Conservation (phyloP, 2,797 vertebrate genomes). For the Microcaecilia unicolor region DNA sequence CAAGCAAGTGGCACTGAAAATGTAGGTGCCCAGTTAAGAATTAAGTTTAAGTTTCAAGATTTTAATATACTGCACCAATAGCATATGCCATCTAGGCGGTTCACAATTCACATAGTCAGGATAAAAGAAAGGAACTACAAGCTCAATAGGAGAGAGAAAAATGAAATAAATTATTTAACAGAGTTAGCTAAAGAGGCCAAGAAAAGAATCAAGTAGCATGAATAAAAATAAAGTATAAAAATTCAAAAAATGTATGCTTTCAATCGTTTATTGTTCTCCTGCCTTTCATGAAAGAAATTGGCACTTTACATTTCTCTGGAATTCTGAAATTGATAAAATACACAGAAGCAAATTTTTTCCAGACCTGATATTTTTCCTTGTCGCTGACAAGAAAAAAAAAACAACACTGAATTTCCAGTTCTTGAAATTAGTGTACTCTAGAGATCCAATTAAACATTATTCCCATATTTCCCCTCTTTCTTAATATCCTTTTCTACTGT, state of each 20-base stretch:
- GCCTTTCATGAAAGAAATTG: constrained; percentile 15
- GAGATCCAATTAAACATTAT: constrained; percentile 48
- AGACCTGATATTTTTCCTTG: constrained; percentile 33
- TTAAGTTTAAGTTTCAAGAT: too few relatives aligned
- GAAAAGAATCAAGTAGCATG: too few relatives aligned
- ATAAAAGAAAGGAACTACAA: too few relatives aligned
- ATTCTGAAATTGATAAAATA: constrained; percentile 22
- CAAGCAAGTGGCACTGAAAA: too few relatives aligned
- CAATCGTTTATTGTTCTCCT: constrained; percentile 13
- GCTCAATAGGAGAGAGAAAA: too few relatives aligned
- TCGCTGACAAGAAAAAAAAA: constrained; percentile 31
- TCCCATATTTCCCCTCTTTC: constrained; percentile 21
- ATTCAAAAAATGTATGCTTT: constrained; percentile 3
- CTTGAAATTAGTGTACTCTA: constrained; percentile 40
- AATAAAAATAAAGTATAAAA: too few relatives aligned
- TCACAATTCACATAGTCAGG: too few relatives aligned
- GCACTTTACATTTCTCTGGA: constrained; percentile 20
- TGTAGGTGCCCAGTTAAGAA: too few relatives aligned
- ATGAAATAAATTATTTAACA: too few relatives aligned
- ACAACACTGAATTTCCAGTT: constrained; percentile 36
- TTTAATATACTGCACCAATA: too few relatives aligned
- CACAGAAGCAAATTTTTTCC: constrained; percentile 25
- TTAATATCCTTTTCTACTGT: constrained; percentile 33
- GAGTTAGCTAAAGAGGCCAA: too few relatives aligned
- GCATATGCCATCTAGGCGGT: too few relatives aligned